Conservation (phyloP, 2,888 invertebrate genomes). For the Megamerina dolium region DNA sequence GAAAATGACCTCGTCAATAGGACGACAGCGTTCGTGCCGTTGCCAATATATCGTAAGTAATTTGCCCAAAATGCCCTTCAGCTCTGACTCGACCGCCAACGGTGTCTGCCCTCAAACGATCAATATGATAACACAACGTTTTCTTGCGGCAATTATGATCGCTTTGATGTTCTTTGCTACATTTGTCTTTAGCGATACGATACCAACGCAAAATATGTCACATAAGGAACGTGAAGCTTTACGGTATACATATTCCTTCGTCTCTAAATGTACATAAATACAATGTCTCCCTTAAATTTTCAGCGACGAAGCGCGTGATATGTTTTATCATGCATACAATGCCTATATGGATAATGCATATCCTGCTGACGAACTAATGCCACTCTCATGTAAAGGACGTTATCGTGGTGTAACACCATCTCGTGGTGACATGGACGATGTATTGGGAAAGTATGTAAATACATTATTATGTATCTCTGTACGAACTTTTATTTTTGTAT, state of each 20-base stretch:
- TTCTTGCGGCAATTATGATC: slow-evolving; percentile 20
- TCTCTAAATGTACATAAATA: too few relatives aligned
- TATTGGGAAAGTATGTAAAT: slow-evolving; percentile 84
- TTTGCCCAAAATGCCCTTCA: background rate
- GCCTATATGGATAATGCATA: slow-evolving; percentile 97
- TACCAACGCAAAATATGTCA: slow-evolving; percentile 55
- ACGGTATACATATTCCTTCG: slow-evolving; percentile 55
- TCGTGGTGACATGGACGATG: slow-evolving; percentile 94
- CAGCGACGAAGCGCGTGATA: slow-evolving; percentile 85
- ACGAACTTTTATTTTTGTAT: background rate
- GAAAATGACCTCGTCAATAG: slow-evolving; percentile 15
- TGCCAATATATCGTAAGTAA: background rate
- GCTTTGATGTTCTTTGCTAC: slow-evolving; percentile 21
- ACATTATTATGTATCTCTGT: background rate
- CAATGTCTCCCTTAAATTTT: slow-evolving; percentile 25
- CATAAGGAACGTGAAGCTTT: slow-evolving; percentile 59
- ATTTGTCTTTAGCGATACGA: slow-evolving; percentile 29
- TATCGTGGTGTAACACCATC: slow-evolving; percentile 84
- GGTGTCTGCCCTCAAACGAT: too few relatives aligned
- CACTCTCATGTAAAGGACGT: slow-evolving; percentile 87
- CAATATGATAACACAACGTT: too few relatives aligned
- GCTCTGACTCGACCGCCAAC: too few relatives aligned
- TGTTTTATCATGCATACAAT: slow-evolving; percentile 95
- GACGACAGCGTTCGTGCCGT: background rate
- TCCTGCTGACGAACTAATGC: slow-evolving; percentile 98